phyloP scores from a whole-genome alignment of 2,797 vertebrate species.

The Epinephelus malabaricus region DNA sequence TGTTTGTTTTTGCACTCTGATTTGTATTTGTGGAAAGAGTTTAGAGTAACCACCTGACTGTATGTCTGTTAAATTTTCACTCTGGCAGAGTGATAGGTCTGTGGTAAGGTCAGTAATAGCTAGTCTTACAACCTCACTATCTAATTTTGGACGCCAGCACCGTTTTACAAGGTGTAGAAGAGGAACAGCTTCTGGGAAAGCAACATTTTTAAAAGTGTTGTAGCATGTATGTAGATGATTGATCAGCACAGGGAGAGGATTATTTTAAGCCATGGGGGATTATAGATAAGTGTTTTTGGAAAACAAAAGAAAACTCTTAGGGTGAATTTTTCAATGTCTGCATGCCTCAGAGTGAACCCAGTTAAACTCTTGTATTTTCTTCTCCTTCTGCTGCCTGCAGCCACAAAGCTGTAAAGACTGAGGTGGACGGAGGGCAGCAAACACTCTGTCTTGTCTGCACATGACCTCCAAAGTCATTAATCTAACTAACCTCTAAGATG shows the following conservation, averaged over 20 bases:
- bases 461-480: constrained; percentile 70
- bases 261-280: constrained; percentile 6
- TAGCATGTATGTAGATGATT: constrained; percentile 6
- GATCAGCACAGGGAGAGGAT: constrained; percentile 18
- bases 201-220: constrained; percentile 14
- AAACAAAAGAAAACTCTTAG: neutral
- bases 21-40: constrained; percentile 44
- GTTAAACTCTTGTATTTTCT: constrained; percentile 33
- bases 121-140: constrained; percentile 33
- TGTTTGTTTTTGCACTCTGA: constrained; percentile 36
- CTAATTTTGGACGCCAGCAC: constrained; percentile 54
- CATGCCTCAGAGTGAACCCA: constrained; percentile 21
- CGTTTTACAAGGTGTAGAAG: constrained; percentile 42
- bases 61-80: constrained; percentile 32
- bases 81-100: constrained; percentile 44
- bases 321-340: constrained; percentile 19
- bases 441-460: constrained; percentile 64
- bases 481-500: constrained; percentile 55
- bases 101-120: constrained; percentile 58
- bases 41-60: constrained; percentile 32
- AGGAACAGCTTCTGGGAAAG: constrained; percentile 29
- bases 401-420: constrained; percentile 57
- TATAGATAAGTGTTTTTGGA: constrained; percentile 6
- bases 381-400: constrained; percentile 45
- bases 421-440: constrained; percentile 49